These are phyloP conservation scores for Homalodisca vitripennis DNA, from an alignment of 1,140 invertebrate genomes.

Conservation along the genomic window DNA sequence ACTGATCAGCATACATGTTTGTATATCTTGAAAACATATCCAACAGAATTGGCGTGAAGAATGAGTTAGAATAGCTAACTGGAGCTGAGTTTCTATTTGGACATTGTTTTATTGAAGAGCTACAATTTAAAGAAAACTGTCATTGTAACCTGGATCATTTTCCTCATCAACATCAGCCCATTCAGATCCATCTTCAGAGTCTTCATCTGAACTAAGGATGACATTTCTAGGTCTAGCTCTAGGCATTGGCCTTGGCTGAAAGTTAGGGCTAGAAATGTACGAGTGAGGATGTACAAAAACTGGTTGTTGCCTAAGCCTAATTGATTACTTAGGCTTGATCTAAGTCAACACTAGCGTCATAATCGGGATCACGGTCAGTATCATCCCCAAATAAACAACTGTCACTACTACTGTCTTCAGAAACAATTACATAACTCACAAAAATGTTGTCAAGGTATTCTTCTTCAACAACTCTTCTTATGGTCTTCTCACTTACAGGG, in stretches of 20 bases:
- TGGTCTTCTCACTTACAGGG: background rate
- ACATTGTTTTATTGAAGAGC: background rate
- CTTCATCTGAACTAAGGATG: background rate
- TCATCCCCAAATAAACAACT: constrained; percentile 12
- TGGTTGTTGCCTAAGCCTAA: background rate
- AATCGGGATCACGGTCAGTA: constrained; percentile 18
- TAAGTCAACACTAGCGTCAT: background rate
- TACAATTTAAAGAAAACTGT: constrained; percentile 1
- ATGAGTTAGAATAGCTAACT: constrained; percentile 12
- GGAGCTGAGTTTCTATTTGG: constrained; percentile 18
- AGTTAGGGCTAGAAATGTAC: background rate
- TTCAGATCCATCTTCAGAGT: background rate
- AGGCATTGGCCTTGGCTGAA: background rate
- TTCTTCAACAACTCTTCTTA: background rate
- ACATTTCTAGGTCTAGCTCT: constrained; percentile 5
- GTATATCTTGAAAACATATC: constrained; percentile 25
- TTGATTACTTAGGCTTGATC: background rate
- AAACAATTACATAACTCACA: background rate
- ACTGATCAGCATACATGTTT: constrained; percentile 25
- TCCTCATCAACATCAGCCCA: constrained; percentile 18
- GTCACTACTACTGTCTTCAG: background rate
- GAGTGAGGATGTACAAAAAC: too few relatives aligned
- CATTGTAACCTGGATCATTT: constrained; percentile 3
- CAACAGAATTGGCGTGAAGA: constrained; percentile 16
- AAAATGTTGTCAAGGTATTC: background rate